Percentiles rank a stretch among this genome's conserved stretches.
phyloP scores from a whole-genome alignment of 2,113 vertebrate genomes.

The Pomatostomus ruficeps region DNA sequence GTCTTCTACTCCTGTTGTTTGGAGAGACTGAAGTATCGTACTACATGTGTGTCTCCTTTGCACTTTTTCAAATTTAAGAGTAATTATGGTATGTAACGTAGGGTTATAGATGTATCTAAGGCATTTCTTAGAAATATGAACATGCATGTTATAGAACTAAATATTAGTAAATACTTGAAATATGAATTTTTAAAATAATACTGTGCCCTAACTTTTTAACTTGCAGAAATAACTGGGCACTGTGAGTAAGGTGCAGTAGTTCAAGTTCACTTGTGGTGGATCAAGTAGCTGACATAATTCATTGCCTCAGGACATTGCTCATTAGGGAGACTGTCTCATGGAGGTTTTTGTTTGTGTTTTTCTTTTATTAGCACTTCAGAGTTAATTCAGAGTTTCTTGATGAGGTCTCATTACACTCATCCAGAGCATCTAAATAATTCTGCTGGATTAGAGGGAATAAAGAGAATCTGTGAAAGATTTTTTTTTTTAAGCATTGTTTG shows the following conservation, averaged over 20 bases:
- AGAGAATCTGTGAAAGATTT: not conserved
- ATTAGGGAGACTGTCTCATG: not conserved
- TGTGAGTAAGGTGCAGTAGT: not conserved
- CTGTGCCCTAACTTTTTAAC: not conserved
- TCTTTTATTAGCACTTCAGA: not conserved
- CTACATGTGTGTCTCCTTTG: not conserved
- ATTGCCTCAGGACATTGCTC: not conserved
- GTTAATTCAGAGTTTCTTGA: not conserved
- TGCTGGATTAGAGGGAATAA: not conserved
- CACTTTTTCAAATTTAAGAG: not conserved
- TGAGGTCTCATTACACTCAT: not conserved
- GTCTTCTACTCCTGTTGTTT: fast-evolving
- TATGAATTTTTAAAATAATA: not conserved
- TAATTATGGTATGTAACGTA: not conserved
- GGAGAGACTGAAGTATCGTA: not conserved
- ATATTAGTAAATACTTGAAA: not conserved
- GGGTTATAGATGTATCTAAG: not conserved
- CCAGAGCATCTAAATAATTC: not conserved
- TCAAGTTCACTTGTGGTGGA: not conserved
- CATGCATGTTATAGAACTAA: not conserved
- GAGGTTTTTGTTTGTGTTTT: not conserved
- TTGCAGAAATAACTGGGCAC: not conserved
- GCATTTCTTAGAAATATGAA: not conserved
- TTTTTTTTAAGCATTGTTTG: not conserved
- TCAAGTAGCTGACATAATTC: not conserved